Evolutionary conservation across 2,113 vertebrate genomes (phyloP).

Genomic region (Pseudopodoces humilis): DNA sequence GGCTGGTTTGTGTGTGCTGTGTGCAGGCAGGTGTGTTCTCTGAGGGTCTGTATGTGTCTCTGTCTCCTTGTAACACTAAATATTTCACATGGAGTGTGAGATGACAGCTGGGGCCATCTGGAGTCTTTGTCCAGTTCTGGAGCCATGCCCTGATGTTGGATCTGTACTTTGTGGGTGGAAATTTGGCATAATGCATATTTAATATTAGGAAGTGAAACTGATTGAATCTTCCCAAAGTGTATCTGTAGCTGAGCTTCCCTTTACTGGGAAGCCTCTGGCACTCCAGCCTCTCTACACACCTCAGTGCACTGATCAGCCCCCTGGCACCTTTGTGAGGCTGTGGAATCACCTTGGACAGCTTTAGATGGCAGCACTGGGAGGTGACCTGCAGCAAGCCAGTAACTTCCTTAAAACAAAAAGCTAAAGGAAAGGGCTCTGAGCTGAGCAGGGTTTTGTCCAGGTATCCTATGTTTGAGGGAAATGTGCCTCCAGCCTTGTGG

Average conservation of each 20-base stretch:
- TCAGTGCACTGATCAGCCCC: conserved; percentile 14
- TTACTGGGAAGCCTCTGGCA: background rate
- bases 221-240: background rate
- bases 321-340: conserved; percentile 32
- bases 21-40: background rate
- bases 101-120: background rate
- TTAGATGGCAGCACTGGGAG: background rate
- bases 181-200: background rate
- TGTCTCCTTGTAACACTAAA: background rate
- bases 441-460: background rate
- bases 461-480: background rate
- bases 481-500: accelerated
- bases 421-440: background rate
- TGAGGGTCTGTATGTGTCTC: background rate
- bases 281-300: background rate
- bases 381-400: background rate
- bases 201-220: background rate
- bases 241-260: background rate
- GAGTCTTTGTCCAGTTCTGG: background rate
- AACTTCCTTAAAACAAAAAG: background rate
- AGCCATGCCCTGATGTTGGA: background rate
- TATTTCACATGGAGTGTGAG: background rate
- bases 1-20: background rate
- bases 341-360: background rate
- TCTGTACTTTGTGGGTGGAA: background rate